Conservation (phyloP, 1,140 invertebrate genomes). For the Drosophila quadrilineata region DNA sequence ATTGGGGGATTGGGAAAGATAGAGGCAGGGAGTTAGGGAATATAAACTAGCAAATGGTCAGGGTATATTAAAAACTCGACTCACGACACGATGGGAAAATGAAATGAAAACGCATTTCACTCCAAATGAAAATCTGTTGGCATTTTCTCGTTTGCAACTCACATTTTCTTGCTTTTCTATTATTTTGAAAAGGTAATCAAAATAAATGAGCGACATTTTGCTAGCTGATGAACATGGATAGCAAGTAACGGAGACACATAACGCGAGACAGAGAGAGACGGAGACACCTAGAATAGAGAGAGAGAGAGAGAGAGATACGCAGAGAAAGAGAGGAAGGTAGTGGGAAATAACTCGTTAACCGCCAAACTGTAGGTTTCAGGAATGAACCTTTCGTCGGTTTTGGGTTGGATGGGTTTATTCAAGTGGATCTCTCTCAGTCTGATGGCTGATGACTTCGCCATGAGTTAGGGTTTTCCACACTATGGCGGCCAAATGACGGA, state of each 20-base stretch:
- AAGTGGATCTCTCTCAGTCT: too few species aligned
- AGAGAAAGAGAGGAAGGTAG: constrained; percentile 16
- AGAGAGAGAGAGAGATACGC: background rate
- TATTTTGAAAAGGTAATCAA: constrained; percentile 70
- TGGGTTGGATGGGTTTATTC: too few species aligned
- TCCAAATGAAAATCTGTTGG: constrained; percentile 30
- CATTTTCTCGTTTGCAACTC: constrained; percentile 27
- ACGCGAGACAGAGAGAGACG: background rate
- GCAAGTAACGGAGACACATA: constrained; percentile 18
- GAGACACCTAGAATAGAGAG: background rate
- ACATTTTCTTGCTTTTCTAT: background rate
- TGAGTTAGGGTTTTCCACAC: constrained; percentile 21
- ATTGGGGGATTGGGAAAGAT: background rate
- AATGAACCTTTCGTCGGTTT: constrained; percentile 40
- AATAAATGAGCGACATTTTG: constrained; percentile 77
- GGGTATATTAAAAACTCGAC: constrained; percentile 48
- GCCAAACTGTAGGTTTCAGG: constrained; percentile 27
- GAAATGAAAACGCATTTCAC: constrained; percentile 23
- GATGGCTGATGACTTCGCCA: too few species aligned
- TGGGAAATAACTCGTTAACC: constrained; percentile 67
- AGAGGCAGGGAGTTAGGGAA: background rate
- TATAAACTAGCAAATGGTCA: constrained; percentile 36
- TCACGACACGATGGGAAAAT: constrained; percentile 39
- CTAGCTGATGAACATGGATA: constrained; percentile 50
- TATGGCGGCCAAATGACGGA: constrained; percentile 15